Evolutionary conservation across 2,113 vertebrate genomes (phyloP).

Genomic region (Rhinolophus ferrumequinum): DNA sequence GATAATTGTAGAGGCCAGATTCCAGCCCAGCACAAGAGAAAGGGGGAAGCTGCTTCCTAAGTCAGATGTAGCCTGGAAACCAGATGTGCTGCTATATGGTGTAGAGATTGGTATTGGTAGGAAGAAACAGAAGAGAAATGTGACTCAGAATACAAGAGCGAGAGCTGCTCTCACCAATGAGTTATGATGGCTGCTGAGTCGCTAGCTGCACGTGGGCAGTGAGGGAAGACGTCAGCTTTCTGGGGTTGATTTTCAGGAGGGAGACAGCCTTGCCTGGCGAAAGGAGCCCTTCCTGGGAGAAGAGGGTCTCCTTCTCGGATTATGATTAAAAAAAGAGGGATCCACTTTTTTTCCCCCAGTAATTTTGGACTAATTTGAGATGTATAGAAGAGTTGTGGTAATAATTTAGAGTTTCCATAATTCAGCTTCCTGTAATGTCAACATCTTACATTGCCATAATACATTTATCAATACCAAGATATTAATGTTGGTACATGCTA

Average conservation of each 20-base stretch:
- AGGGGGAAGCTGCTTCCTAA: not conserved
- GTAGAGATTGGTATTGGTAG: not conserved
- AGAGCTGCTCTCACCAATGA: not conserved
- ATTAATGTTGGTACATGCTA: not conserved
- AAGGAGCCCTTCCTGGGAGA: not conserved
- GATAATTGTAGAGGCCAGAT: not conserved
- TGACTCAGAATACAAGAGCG: not conserved
- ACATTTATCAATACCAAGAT: not conserved
- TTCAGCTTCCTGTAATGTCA: not conserved
- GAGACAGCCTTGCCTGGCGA: not conserved
- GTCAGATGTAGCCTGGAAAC: not conserved
- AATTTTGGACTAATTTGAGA: not conserved
- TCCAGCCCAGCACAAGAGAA: not conserved
- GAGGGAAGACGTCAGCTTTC: not conserved
- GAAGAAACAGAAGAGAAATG: not conserved
- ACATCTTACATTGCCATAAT: not conserved
- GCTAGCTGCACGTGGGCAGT: fast-evolving
- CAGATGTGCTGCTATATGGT: not conserved
- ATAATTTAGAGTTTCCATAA: not conserved
- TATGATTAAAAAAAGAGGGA: not conserved
- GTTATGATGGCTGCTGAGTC: not conserved
- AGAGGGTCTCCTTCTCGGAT: not conserved
- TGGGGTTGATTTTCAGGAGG: not conserved
- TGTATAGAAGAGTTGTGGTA: not conserved
- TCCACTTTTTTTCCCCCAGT: not conserved